phyloP scores from a whole-genome alignment of 2,797 vertebrate genomes.

The Mus caroli region DNA sequence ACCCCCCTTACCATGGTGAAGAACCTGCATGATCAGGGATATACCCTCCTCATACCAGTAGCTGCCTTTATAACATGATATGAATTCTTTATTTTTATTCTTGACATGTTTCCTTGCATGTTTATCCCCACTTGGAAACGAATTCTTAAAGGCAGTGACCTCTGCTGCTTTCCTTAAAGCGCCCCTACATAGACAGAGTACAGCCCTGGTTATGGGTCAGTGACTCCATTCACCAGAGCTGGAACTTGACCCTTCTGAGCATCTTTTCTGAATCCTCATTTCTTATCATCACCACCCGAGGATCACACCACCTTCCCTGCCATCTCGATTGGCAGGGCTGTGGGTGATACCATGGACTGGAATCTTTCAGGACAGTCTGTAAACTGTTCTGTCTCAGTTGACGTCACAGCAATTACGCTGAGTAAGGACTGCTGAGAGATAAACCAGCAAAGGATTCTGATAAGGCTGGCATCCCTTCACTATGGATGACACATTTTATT shows the following conservation, averaged over 20 bases:
- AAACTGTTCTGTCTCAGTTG: background rate
- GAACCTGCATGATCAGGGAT: background rate
- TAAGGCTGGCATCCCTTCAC: background rate
- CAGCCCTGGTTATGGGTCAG: background rate
- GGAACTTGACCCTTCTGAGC: background rate
- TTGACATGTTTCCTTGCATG: background rate
- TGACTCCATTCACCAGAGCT: background rate
- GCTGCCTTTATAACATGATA: background rate
- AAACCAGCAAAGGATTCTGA: constrained; percentile 21
- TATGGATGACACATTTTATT: background rate
- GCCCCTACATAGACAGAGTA: background rate
- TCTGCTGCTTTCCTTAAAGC: constrained; percentile 33
- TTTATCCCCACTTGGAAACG: background rate
- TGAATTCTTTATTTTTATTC: background rate
- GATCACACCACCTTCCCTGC: background rate
- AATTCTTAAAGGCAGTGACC: background rate
- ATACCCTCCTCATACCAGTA: background rate
- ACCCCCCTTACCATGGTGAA: background rate
- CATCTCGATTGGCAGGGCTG: background rate
- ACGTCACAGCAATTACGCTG: background rate
- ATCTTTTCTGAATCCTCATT: background rate
- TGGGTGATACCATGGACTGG: background rate
- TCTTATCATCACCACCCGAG: background rate
- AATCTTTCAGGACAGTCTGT: background rate
- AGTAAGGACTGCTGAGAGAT: constrained; percentile 8